These are phyloP conservation scores for Brassicogethes aeneus DNA, from an alignment of 2,888 invertebrate genomes.

Conservation along the genomic window DNA sequence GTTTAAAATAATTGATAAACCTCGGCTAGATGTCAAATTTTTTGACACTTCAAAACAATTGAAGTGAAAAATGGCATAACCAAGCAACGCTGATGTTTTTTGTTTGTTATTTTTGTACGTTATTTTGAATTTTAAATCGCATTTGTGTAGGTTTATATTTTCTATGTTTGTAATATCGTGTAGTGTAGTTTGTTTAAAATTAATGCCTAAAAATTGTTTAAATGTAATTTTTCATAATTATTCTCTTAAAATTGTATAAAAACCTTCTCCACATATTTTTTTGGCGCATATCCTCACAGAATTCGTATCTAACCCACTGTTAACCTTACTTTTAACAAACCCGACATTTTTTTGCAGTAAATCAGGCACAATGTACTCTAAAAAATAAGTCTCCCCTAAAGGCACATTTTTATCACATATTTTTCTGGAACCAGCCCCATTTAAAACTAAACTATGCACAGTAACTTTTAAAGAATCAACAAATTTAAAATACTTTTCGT, in stretches of 20 bases:
- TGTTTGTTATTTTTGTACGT: constrained; percentile 41
- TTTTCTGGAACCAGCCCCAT: constrained; percentile 40
- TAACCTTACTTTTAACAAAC: constrained; percentile 33
- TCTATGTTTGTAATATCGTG: constrained; percentile 38
- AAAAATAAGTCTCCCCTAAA: constrained; percentile 37
- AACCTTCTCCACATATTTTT: constrained; percentile 38
- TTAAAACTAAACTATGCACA: constrained; percentile 39
- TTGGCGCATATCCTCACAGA: constrained; percentile 38
- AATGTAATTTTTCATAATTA: background rate
- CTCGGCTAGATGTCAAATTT: constrained; percentile 35
- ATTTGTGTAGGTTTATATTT: constrained; percentile 27
- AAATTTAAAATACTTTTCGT: constrained; percentile 26
- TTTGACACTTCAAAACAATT: constrained; percentile 32
- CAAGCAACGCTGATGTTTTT: constrained; percentile 39
- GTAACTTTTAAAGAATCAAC: constrained; percentile 41
- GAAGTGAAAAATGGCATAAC: constrained; percentile 38
- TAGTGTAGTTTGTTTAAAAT: constrained; percentile 41
- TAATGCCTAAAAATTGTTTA: constrained; percentile 33
- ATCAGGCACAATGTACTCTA: constrained; percentile 41
- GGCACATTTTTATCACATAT: constrained; percentile 23
- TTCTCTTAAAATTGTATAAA: background rate
- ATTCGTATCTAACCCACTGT: constrained; percentile 33
- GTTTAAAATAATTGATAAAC: constrained; percentile 35
- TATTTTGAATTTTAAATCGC: constrained; percentile 39
- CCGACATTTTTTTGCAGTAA: constrained; percentile 21